phyloP scores from a whole-genome alignment of 2,797 vertebrate genomes.

The Eulemur mongoz region DNA sequence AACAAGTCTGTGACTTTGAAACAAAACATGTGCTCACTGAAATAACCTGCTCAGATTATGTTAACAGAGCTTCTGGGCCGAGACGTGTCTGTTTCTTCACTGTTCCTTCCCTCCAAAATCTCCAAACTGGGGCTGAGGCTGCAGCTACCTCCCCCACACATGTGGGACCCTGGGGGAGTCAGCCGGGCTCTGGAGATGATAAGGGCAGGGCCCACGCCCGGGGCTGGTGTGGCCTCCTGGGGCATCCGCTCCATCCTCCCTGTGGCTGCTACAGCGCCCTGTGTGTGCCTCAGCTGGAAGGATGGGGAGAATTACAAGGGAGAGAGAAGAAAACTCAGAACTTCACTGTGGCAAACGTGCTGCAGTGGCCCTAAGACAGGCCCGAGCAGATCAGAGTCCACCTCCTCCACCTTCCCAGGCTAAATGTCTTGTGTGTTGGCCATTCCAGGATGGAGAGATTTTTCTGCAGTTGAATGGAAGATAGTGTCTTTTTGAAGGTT shows the following conservation, averaged over 20 bases:
- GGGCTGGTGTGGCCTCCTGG: not conserved
- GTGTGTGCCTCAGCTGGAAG: not conserved
- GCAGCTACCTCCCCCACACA: not conserved
- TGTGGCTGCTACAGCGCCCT: rapidly evolving
- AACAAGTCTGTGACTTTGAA: not conserved
- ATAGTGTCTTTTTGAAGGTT: too few relatives aligned
- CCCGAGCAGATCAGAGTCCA: not conserved
- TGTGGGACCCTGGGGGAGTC: not conserved
- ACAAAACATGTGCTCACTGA: not conserved
- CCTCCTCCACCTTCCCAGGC: not conserved
- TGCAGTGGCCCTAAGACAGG: not conserved
- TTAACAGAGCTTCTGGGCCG: not conserved
- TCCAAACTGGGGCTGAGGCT: not conserved
- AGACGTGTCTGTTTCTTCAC: not conserved
- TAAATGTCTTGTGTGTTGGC: not conserved
- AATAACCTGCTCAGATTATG: not conserved
- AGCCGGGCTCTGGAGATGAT: too few relatives aligned
- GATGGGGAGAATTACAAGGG: rapidly evolving
- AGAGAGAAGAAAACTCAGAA: rapidly evolving
- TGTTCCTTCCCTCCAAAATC: not conserved
- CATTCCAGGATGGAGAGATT: not conserved
- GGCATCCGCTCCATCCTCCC: not conserved
- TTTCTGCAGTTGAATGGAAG: not conserved
- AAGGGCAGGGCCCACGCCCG: rapidly evolving
- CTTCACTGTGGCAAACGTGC: rapidly evolving